Conservation (phyloP, 1,140 invertebrate genomes). For the Drosophila littoralis region DNA sequence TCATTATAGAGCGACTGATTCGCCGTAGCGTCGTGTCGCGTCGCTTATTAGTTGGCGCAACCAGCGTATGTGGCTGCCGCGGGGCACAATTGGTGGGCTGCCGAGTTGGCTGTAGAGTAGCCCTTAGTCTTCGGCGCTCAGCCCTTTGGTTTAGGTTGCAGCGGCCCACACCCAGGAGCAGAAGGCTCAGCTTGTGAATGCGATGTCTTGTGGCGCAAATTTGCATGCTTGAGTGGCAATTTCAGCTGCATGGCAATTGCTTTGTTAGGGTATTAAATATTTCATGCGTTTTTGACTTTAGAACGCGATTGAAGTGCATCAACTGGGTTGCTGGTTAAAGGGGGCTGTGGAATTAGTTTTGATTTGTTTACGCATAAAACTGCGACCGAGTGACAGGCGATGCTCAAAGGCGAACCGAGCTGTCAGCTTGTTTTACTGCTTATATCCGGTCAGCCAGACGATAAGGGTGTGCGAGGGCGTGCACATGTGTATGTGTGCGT, state of each 20-base stretch:
- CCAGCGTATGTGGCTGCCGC: constrained; percentile 74
- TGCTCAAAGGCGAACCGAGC: constrained; percentile 35
- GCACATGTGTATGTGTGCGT: neutral
- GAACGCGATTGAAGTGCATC: constrained; percentile 15
- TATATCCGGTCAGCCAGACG: constrained; percentile 60
- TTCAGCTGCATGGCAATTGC: constrained; percentile 25
- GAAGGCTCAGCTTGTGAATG: neutral
- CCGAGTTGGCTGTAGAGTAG: constrained; percentile 6
- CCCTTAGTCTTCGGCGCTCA: constrained; percentile 3
- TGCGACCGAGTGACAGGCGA: constrained; percentile 7
- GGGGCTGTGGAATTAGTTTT: constrained; percentile 41
- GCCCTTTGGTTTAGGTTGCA: constrained; percentile 7
- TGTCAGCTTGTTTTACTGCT: constrained; percentile 79
- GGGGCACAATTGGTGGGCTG: constrained; percentile 73
- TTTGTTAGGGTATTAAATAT: constrained; percentile 37
- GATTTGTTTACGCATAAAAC: constrained; percentile 36
- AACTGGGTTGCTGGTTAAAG: neutral
- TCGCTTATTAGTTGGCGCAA: constrained; percentile 69
- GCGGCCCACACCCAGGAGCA: neutral
- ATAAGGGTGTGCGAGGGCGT: neutral
- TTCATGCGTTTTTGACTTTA: constrained; percentile 25
- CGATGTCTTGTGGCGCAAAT: constrained; percentile 50
- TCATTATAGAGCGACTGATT: constrained; percentile 50
- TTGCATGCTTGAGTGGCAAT: constrained; percentile 47
- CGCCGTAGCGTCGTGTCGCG: constrained; percentile 18